Percentiles rank a stretch among this genome's conserved stretches.
These are phyloP conservation scores for Toxotes jaculatrix DNA, from an alignment of 2,113 vertebrate genomes.

Conservation along the genomic window DNA sequence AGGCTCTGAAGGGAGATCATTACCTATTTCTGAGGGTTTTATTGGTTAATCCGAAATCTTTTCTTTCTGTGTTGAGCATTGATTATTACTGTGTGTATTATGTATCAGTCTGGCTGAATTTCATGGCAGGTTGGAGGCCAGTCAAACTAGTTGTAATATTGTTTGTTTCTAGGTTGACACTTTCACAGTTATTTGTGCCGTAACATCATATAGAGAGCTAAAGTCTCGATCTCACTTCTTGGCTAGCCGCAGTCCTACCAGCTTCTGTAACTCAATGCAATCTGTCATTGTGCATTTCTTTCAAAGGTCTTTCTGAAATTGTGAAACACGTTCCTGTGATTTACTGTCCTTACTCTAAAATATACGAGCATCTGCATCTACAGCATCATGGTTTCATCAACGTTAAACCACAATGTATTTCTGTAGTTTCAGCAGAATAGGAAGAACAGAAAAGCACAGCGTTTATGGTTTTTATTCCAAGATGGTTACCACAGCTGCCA, in stretches of 20 bases:
- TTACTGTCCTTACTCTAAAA: background rate
- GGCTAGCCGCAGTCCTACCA: background rate
- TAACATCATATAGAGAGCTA: background rate
- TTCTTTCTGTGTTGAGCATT: conserved; percentile 8
- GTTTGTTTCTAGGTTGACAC: background rate
- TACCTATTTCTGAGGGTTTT: conserved; percentile 27
- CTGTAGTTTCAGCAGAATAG: background rate
- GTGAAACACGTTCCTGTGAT: background rate
- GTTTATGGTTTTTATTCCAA: too few relatives aligned
- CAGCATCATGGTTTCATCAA: background rate
- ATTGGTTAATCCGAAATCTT: conserved; percentile 12
- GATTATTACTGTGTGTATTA: background rate
- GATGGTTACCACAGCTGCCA: background rate
- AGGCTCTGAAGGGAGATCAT: conserved; percentile 36
- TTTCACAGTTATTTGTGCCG: conserved; percentile 2
- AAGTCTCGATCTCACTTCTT: background rate
- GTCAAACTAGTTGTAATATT: background rate
- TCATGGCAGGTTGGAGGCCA: background rate
- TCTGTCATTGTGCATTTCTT: background rate
- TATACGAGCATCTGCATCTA: background rate
- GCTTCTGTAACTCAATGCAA: background rate
- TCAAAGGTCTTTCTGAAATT: background rate
- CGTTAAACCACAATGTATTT: background rate
- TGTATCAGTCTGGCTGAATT: background rate
- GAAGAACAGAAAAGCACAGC: background rate